Base-by-base conservation (phyloP, 2,113 vertebrate genomes). In the Hypanus sabinus region DNA sequence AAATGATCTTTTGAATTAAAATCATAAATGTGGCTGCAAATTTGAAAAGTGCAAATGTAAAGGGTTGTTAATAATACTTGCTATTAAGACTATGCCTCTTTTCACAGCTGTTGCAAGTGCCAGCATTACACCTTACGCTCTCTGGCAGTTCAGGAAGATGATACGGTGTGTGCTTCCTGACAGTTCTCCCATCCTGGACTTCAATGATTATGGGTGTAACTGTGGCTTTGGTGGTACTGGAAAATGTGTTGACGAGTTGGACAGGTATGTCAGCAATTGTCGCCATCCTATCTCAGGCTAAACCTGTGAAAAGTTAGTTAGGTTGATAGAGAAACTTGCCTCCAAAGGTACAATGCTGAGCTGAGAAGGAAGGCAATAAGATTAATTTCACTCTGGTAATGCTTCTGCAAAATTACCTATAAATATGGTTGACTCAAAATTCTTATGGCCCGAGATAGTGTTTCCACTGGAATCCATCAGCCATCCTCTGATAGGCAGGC, bases 181-280 rank as follows among this genome's bases (percentile, higher is more conserved):
- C 24, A 81, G 76, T 36, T 33, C 8, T 24, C 94, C 94, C 71
- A 80, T 94, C 33, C 65, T 81, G 57, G 80, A 85, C 38, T 94
- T 14, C 94, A 81, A 65, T 81, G 4, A 46, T 30, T 94, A 94
- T 18, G 94, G 94, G 38, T 94, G 94, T 68, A 16, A 60, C 62
- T 94, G 94, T 94, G 94, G 94, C 55, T 27, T 94, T 80, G 94
- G 94, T 24, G 94, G 94, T 36, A 18, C 76, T 36, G 76, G 14
- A 0, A 62, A 3, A 38, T n/a, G 1, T 14, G 10, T 94, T 70
- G 94, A 94, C 16, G 27, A 62, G 38, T 57, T 94, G 60, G 94
- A 94, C 94, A 81, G 30, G 94, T 94, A 81, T 0, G 94, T 71
- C 70, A 5, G 6, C 20, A 7, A 88, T n/a, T 65, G 30, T 68